These are phyloP conservation scores for Uria aalge DNA, from an alignment of 2,113 vertebrate species.

Conservation along the genomic window DNA sequence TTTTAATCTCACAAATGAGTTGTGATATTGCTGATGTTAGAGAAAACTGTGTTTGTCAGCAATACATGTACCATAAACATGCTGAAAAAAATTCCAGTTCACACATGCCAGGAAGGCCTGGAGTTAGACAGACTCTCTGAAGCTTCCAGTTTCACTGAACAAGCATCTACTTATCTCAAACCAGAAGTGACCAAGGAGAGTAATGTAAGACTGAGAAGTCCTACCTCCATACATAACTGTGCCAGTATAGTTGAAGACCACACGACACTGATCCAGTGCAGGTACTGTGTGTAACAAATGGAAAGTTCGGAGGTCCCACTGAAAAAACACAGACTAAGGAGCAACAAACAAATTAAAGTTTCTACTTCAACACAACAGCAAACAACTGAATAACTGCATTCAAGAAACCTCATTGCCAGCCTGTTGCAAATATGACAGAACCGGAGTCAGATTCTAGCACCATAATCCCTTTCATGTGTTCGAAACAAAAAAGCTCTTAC, in stretches of 20 bases:
- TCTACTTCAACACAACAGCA: neutral
- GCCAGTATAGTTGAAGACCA: conserved; percentile 98
- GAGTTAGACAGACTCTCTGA: neutral
- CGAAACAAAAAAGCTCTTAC: neutral
- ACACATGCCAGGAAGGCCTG: neutral
- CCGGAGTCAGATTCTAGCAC: neutral
- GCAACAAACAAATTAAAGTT: neutral
- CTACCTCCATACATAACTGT: conserved; percentile 99
- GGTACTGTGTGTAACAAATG: conserved; percentile 97
- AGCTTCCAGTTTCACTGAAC: neutral
- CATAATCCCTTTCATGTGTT: neutral
- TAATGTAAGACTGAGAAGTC: neutral
- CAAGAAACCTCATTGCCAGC: neutral
- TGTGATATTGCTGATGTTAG: neutral
- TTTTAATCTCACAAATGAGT: neutral
- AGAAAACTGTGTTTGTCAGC: conserved; percentile 17
- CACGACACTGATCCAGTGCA: conserved; percentile 96
- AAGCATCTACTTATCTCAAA: neutral
- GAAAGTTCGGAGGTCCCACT: conserved; percentile 98
- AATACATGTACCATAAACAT: neutral
- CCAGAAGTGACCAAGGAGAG: neutral
- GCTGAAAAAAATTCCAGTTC: neutral
- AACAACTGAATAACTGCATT: neutral
- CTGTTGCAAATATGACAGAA: neutral
- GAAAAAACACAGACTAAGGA: conserved; percentile 74